Conservation (phyloP, 1,140 invertebrate genomes). For the Bombyx mandarina region DNA sequence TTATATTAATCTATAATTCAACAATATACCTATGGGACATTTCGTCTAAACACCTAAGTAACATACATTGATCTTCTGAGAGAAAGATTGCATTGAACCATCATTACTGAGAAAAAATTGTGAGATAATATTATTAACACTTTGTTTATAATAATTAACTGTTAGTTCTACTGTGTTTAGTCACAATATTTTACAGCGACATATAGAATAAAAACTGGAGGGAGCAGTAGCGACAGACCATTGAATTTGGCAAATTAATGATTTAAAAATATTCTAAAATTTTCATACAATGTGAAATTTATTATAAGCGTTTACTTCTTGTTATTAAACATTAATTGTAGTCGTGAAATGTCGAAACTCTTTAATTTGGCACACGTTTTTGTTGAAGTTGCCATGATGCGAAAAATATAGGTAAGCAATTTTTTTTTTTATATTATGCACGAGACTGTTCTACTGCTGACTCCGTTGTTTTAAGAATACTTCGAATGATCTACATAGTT, state of each 20-base stretch:
- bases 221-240: constrained; percentile 34
- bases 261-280: not conserved
- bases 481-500: too few relatives aligned
- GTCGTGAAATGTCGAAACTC: too few relatives aligned
- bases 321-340: too few relatives aligned
- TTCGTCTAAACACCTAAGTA: constrained; percentile 40
- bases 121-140: constrained; percentile 48
- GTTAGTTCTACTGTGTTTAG: constrained; percentile 61
- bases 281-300: not conserved
- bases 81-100: constrained; percentile 70
- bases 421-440: too few relatives aligned
- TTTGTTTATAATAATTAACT: constrained; percentile 43
- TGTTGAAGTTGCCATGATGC: too few relatives aligned
- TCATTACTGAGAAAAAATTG: constrained; percentile 57
- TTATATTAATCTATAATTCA: constrained; percentile 60
- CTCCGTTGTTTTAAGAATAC: too few relatives aligned
- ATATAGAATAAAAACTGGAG: constrained; percentile 52
- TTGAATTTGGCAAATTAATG: not conserved
- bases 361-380: too few relatives aligned
- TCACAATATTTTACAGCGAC: constrained; percentile 45
- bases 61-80: constrained; percentile 44
- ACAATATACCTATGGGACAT: constrained; percentile 39
- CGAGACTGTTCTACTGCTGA: too few relatives aligned
- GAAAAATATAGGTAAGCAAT: too few relatives aligned
- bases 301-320: too few relatives aligned